Evolutionary conservation across 1,140 invertebrate species (phyloP).

Genomic region (Armadillidium nasatum): DNA sequence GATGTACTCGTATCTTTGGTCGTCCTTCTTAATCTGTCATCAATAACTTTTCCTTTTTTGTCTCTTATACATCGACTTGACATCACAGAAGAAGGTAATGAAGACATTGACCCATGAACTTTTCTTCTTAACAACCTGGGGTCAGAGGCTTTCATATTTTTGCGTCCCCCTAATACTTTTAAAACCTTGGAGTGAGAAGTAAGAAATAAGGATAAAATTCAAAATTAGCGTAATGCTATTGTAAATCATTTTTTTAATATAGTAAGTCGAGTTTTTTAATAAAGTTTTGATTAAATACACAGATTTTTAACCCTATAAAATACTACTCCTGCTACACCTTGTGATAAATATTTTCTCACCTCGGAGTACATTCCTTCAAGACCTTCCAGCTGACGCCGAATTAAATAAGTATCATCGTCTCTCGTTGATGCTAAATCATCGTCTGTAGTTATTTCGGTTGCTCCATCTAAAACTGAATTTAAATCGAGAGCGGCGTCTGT

Average conservation of each 20-base stretch:
- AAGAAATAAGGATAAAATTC: too few relatives aligned
- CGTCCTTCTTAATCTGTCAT: conserved; percentile 32
- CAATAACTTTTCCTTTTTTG: conserved; percentile 34
- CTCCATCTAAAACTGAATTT: conserved; percentile 70
- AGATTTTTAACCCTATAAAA: too few relatives aligned
- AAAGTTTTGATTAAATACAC: too few relatives aligned
- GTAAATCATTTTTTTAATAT: too few relatives aligned
- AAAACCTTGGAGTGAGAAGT: conserved; percentile 62
- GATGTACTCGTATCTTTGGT: background rate
- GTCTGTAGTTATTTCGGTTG: conserved; percentile 45
- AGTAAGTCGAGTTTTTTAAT: too few relatives aligned
- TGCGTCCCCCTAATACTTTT: conserved; percentile 69
- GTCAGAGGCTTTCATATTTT: conserved; percentile 44
- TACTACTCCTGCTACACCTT: too few relatives aligned
- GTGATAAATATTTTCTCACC: conserved; percentile 47
- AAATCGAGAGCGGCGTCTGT: conserved; percentile 70
- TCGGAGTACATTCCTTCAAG: conserved; percentile 84
- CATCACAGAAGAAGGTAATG: conserved; percentile 74
- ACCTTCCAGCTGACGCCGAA: conserved; percentile 75
- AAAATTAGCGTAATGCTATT: too few relatives aligned
- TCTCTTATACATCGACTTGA: conserved; percentile 59
- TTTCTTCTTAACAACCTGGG: conserved; percentile 44
- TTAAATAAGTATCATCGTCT: conserved; percentile 62
- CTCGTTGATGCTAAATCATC: conserved; percentile 36
- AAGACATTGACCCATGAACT: conserved; percentile 70